Evolutionary conservation across 2,113 vertebrate species (phyloP), one percentile per base, ranked within the genome.

Genomic region (Gambusia affinis): DNA sequence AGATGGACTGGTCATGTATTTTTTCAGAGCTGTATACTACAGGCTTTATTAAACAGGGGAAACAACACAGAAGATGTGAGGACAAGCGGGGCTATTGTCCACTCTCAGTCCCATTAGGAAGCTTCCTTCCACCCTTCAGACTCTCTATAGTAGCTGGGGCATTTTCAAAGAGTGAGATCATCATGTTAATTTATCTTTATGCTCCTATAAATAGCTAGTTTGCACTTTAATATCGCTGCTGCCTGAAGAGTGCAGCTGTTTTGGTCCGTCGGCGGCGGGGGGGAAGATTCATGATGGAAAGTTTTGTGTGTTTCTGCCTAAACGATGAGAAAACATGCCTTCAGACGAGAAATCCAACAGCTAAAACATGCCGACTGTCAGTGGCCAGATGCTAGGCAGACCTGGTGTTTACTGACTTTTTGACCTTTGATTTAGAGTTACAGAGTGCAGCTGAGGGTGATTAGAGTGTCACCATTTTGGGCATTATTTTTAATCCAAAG

Each of bases 111-210:
- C 63, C 65, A 72, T 57, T 73, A 0, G 64, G 30, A 37, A 76
- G 76, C 15, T 27, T 44, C 35, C 47, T 42, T 14, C 30, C 57
- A 35, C 37, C 54, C 12, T 39, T 68, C 73, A 76, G 42, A 81
- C 54, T 72, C 63, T 73, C 73, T 76, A 33, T 78, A 78, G 82
- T 83, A 89, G 82, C 66, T 70, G 66, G 79, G 70, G 67, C 65
- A 44, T 87, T 87, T 83, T 64, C 54, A 70, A 74, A 71, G 68
- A 92, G 88, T 90, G 87, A 92, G 88, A 91, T 91, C 90, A 91
- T 81, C 64, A 44, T 84, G 87, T 82, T 89, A 87, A 89, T 90
- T 71, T 83, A 76, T 83, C 89, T 78, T 88, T 79, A 88, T 86
- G 85, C 69, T 66, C 76, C 91, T 90, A 90, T 31, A 31, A 63